Evolutionary conservation across 2,797 vertebrate species (phyloP), one percentile per base, ranked within the genome.

Genomic region (Pachyuromys duprasi): DNA sequence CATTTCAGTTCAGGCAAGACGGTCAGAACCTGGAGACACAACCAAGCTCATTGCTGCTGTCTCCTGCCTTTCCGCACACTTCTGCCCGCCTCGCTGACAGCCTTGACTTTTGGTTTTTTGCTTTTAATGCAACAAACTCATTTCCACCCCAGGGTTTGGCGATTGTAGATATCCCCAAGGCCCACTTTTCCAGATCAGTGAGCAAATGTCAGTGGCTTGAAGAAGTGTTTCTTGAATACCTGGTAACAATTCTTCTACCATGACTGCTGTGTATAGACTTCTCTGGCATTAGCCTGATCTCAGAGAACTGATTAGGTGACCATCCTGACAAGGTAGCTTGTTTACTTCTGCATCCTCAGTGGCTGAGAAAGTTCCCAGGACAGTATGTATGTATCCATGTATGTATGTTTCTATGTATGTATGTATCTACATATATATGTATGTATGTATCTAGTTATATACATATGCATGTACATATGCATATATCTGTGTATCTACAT

Each of bases 31-130:
- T 14, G 8, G 18, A 2, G 20, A 3, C 18, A 8, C 2, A 28
- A 11, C 14, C 42, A 74, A 4, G 0, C 5, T 49, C 63, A 1
- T 0, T 11, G 36, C 17, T 13, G 4, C 26, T 2, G 1, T 2
- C 0, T 22, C 2, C 2, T 28, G 2, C 26, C 14, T 4, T 5
- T 63, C 5, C 45, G 13, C 63, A 5, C 1, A 1, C 5, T n/a
- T 5, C 15, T 39, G 24, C n/a, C n/a, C 76, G 39, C 7, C 39
- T 65, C 12, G 1, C 31, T 18, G 33, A 28, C 60, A 4, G 9
- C 20, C 42, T 18, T 39, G 5, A 11, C 18, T 39, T 4, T 22
- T 86, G 57, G 9, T 1, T 57, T 72, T 55, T 70, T 49, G 8
- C 3, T 63, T 75, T 62, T 39, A 76, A 78, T 14, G 26, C 20